Base-by-base conservation (phyloP, 2,888 invertebrate genomes). In the Archips xylosteana region DNA sequence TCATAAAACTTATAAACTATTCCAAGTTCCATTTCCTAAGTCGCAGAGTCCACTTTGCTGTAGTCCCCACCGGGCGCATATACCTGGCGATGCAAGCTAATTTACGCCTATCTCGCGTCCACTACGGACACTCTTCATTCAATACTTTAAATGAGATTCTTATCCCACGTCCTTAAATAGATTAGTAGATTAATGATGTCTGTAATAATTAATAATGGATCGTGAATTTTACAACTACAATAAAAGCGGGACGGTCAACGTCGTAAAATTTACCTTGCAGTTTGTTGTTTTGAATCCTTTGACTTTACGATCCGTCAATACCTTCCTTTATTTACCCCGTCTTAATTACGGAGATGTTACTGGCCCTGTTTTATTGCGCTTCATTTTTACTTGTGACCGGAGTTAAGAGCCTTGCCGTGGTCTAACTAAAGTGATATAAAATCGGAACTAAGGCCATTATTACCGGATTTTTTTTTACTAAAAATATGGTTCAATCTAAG, bases 101-200 rank as follows among this genome's bases (percentile, higher is more conserved):
- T 92, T 92, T 92, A 92, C 92, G 92, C 92, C 94, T 94, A 94
- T 94, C 94, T 94, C 90, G 87, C 91, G 89, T 90, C 92, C 92
- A 92, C 92, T 92, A 90, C 92, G 88, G 88, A 92, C 94, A 94
- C 94, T 94, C 92, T 93, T 94, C 94, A 94, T 94, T 94, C 94
- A 94, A 94, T 94, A 92, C 93, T 92, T 94, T 94, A 94, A 94
- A 94, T 94, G 92, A 94, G 94, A 94, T 94, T 92, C 92, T 94
- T 94, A 94, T 94, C 94, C 89, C 84, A 85, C 90, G 87, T 92
- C 93, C 93, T 93, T 94, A 93, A 94, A 94, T 94, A 94, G 93
- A 94, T 94, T 94, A 94, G 92, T 94, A 94, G 94, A 94, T 94
- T 94, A 94, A 94, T 94, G 94, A 93, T 92, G 93, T 89, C 94